phyloP scores from a whole-genome alignment of 2,888 invertebrate genomes.

The Dichetophora obliterata region DNA sequence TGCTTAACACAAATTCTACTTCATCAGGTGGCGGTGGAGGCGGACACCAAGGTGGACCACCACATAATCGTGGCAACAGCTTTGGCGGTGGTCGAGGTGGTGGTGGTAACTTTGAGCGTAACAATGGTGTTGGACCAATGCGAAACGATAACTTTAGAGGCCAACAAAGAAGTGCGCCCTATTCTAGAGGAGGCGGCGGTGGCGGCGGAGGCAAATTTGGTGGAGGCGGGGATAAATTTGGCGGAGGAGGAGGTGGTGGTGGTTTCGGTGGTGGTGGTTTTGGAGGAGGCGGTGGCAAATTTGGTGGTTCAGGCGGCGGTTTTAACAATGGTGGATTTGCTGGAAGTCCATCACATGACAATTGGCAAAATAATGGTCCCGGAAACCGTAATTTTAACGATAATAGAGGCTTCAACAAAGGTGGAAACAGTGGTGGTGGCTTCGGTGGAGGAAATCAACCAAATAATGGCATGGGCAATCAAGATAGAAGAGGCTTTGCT shows the following conservation, averaged over 20 bases:
- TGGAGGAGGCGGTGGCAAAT: not conserved
- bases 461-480: conserved; percentile 51
- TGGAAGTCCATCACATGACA: conserved; percentile 10
- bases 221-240: conserved; percentile 45
- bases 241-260: conserved; percentile 41
- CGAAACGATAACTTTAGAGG: conserved; percentile 56
- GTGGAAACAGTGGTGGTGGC: conserved; percentile 60
- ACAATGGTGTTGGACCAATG: conserved; percentile 57
- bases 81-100: conserved; percentile 46
- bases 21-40: conserved; percentile 48
- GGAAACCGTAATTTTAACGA: conserved; percentile 38
- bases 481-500: conserved; percentile 67
- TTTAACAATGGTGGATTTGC: conserved; percentile 25
- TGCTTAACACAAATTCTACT: conserved; percentile 57
- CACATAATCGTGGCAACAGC: conserved; percentile 47
- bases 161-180: conserved; percentile 58
- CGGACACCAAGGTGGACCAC: conserved; percentile 41
- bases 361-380: conserved; percentile 39
- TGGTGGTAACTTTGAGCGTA: conserved; percentile 42
- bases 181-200: conserved; percentile 50
- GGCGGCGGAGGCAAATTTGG: conserved; percentile 37
- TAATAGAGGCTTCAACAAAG: conserved; percentile 45
- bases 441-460: conserved; percentile 50
- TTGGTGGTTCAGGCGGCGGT: conserved; percentile 36
- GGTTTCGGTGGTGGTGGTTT: conserved; percentile 18